Conservation (phyloP, 2,797 vertebrate genomes). For the Bradypus variegatus region DNA sequence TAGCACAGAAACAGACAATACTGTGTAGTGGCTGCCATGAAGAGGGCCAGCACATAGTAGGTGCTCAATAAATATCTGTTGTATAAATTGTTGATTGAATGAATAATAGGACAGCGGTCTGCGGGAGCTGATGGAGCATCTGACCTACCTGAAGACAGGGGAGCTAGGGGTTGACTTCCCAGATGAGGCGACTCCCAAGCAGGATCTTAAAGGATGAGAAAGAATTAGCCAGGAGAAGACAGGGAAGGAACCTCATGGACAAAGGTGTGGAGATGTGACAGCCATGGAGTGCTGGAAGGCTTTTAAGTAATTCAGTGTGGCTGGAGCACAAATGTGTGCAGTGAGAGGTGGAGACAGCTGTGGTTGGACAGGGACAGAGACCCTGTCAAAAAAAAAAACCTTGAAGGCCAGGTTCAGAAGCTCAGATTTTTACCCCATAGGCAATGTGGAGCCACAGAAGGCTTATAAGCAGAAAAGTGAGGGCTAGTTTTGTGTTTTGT, state of each 20-base stretch:
- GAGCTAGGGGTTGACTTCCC: background rate
- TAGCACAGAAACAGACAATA: background rate
- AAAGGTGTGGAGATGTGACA: background rate
- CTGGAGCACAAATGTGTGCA: background rate
- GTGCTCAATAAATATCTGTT: background rate
- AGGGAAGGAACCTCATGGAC: background rate
- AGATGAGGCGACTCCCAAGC: background rate
- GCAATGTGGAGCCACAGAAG: background rate
- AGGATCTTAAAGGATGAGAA: background rate
- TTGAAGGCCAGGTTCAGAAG: background rate
- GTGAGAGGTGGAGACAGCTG: background rate
- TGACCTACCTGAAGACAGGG: too few relatives aligned
- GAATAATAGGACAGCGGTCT: background rate
- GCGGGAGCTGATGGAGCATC: background rate
- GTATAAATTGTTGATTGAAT: background rate
- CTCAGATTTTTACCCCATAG: rapidly evolving
- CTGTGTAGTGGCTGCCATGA: background rate
- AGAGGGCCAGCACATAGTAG: background rate
- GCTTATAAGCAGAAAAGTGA: background rate
- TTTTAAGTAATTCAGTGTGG: background rate
- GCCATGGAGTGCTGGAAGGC: background rate
- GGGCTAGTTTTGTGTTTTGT: background rate
- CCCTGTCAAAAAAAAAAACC: background rate
- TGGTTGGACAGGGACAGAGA: background rate
- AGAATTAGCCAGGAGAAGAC: background rate